Evolutionary conservation across 2,888 invertebrate genomes (phyloP).

Genomic region (Heliconius ethilla): DNA sequence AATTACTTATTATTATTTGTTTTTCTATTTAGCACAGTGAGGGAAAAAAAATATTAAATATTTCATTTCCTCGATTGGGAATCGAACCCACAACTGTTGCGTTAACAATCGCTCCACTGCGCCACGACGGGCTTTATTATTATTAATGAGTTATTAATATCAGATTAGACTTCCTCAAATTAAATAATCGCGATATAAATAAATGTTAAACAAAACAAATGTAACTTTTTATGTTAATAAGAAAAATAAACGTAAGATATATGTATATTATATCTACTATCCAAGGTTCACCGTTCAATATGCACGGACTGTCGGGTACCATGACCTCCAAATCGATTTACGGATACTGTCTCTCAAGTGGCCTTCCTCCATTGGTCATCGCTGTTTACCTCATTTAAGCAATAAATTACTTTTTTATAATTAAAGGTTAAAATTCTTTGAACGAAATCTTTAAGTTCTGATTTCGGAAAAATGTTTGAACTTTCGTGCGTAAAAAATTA

Average conservation of each 20-base stretch:
- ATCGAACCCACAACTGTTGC: too few species aligned
- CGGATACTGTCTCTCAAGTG: constrained; percentile 37
- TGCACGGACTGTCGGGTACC: constrained; percentile 28
- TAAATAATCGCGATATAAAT: background rate
- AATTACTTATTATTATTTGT: too few species aligned
- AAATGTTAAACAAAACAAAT: background rate
- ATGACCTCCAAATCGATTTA: constrained; percentile 39
- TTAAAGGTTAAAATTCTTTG: constrained; percentile 14
- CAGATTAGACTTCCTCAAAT: background rate
- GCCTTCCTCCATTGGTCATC: constrained; percentile 41
- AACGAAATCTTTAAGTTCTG: background rate
- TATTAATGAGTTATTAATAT: background rate
- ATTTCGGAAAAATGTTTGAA: too few species aligned
- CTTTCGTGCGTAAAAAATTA: background rate
- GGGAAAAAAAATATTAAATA: too few species aligned
- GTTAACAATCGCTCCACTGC: too few species aligned
- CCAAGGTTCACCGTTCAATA: constrained; percentile 21
- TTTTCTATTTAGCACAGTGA: too few species aligned
- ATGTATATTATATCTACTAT: background rate
- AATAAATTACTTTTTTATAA: constrained; percentile 7
- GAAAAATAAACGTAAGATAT: background rate
- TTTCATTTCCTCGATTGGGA: too few species aligned
- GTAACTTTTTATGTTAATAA: background rate
- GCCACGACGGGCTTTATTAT: too few species aligned
- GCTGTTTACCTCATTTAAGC: constrained; percentile 33